Evolutionary conservation across 2,797 vertebrate species (phyloP), one percentile per base, ranked within the genome.

Genomic region (Anguilla pacifica): DNA sequence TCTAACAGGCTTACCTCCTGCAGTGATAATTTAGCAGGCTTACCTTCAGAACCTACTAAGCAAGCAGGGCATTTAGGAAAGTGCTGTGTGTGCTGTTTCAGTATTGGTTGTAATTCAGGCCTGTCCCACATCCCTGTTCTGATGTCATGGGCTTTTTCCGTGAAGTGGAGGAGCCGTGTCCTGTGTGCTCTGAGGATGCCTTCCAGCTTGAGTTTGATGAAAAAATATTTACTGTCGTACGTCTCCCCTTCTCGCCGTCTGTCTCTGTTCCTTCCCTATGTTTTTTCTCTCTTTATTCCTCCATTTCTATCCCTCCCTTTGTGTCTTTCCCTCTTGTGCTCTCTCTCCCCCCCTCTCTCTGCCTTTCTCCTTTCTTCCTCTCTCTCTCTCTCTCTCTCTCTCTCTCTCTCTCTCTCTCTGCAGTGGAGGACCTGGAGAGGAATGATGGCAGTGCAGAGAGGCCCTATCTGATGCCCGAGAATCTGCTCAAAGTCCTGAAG

Each of bases 361-460:
- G 7, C 22, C 59, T 15, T 17, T 67, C 39, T 53, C 13, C 10
- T 19, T 39, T n/a, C n/a, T n/a, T n/a, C n/a, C n/a, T 84, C 82
- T 5, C 22, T 10, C 22, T 31, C 64, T 22, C 43, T 53, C 46
- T 55, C 0, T 6, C 87, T 53, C 95, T 51, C 90, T 49, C 51
- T 55, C 0, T 6, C 87, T 53, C 95, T 51, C 90, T 49, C 51
- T 0, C 6, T 87, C 51, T 95, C 83, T 90, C 92, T 89, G 53
- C 95, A 99, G 98, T 99, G 98, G 98, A 99, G 89, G 98, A 99
- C 92, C 93, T 98, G 88, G 98, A 99, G 92, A 96, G 97, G 59
- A 98, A 99, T 0, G 97, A 98, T 0, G 98, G 98, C 59, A 98
- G 97, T 0, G 39, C 94, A 0, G 97, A 98, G 84, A 96, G 96